phyloP scores from a whole-genome alignment of 2,888 invertebrate species.

The Calephelis perditalis region DNA sequence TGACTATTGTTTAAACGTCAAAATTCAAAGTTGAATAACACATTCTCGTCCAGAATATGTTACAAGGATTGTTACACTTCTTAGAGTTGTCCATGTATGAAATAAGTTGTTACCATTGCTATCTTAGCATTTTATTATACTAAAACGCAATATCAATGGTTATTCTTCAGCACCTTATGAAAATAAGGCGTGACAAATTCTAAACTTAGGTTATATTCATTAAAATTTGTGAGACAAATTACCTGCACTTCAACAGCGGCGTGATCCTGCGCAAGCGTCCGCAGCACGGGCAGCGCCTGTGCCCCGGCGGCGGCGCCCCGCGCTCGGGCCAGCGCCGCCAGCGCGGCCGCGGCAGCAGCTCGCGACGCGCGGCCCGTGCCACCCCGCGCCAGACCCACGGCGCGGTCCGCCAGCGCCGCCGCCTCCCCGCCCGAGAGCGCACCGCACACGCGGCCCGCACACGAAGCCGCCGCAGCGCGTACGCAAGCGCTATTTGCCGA shows the following conservation, averaged over 20 bases:
- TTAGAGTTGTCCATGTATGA: no score
- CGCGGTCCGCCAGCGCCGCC: slow-evolving; percentile 55
- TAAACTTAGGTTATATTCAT: no score
- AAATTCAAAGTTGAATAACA: no score
- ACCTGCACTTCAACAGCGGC: slow-evolving; percentile 97
- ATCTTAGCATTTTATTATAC: no score
- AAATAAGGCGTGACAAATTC: no score
- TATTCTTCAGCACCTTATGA: no score
- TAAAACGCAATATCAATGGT: no score
- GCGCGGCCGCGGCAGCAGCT: slow-evolving; percentile 81
- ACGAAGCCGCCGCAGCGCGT: slow-evolving; percentile 96
- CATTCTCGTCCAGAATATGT: no score
- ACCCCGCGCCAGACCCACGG: slow-evolving; percentile 48
- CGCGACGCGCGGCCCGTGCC: slow-evolving; percentile 37
- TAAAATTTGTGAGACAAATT: background rate
- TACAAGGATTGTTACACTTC: no score
- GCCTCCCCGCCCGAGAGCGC: slow-evolving; percentile 54
- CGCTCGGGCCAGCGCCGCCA: slow-evolving; percentile 97
- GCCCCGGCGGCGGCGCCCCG: slow-evolving; percentile 97
- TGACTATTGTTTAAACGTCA: no score
- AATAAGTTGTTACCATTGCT: no score
- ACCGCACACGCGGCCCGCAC: slow-evolving; percentile 89
- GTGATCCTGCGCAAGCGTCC: slow-evolving; percentile 96
- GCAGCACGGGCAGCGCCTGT: slow-evolving; percentile 94
- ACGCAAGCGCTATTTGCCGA: slow-evolving; percentile 87